Base-by-base conservation (phyloP, 2,113 vertebrate species). In the Cettia cetti region DNA sequence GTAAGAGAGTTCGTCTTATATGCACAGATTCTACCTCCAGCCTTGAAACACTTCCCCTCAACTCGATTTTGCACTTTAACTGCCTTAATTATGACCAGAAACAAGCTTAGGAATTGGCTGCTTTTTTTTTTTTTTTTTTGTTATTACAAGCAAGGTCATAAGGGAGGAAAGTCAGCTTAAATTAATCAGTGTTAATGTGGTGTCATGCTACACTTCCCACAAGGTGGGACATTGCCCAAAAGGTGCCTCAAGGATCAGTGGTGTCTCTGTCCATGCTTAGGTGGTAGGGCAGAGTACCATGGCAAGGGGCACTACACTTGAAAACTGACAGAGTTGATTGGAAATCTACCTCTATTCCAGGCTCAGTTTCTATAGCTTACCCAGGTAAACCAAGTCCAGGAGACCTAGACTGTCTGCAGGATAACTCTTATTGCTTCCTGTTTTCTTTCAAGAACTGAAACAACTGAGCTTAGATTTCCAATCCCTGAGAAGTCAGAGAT, bases 241-340 rank as follows among this genome's bases (percentile, higher is more conserved):
- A 35, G 1, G n/a, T 22, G 17, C 28, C 27, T 24, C 22, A 26
- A n/a, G 60, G 23, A 12, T 31, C 3, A 52, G 30, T 2, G 59
- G 10, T 15, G 13, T 1, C 63, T 21, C 26, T 10, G 15, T 10
- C 37, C 19, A 2, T 7, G 39, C 7, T 33, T 2, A 5, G 30
- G 20, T 7, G 26, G 7, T 0, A 2, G 44, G 13, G 45, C 42
- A 57, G 16, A 82, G 61, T 17, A 20, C 54, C 39, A 10, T 1
- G 44, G 19, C 30, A 66, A 24, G 37, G 20, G 27, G 15, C 23
- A 75, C 23, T 30, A 8, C 33, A 10, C 13, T 6, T 28, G 13
- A 7, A 44, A 80, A 39, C 0, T 39, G 23, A 40, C 15, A 70
- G 24, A 27, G 28, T 6, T 15, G 9, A 15, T 0, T 24, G 6